Conservation (phyloP, 2,888 invertebrate species). For the Eristalis pertinax region DNA sequence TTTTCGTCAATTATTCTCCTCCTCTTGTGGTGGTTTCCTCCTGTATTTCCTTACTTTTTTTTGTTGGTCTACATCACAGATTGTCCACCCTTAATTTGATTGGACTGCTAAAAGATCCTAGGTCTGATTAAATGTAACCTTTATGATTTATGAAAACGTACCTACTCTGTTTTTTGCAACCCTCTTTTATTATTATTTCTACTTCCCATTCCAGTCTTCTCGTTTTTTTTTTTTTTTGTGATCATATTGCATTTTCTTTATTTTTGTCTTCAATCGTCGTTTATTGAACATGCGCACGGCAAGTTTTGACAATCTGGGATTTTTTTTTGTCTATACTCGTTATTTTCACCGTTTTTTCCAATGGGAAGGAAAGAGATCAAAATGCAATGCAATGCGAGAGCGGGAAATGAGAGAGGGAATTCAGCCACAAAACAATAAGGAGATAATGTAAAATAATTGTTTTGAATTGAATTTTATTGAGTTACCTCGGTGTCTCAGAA, state of each 20-base stretch:
- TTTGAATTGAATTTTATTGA: conserved; percentile 52
- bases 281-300: conserved; percentile 60
- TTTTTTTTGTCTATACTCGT: conserved; percentile 50
- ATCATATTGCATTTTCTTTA: conserved; percentile 34
- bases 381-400: not conserved
- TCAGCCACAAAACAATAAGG: conserved; percentile 1
- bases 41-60: conserved; percentile 12
- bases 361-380: conserved; percentile 4
- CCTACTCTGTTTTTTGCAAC: not conserved
- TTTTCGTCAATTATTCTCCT: conserved; percentile 17
- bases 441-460: conserved; percentile 55
- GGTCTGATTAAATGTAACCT: conserved; percentile 26
- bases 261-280: conserved; percentile 21
- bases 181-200: conserved; percentile 11
- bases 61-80: conserved; percentile 7
- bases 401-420: not conserved
- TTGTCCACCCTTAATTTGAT: conserved; percentile 7
- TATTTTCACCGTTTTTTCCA: conserved; percentile 4
- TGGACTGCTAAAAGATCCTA: not conserved
- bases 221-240: not conserved
- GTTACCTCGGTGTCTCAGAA: conserved; percentile 6
- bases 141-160: not conserved
- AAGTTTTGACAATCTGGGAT: conserved; percentile 41
- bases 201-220: not conserved
- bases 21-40: conserved; percentile 37